Conservation (phyloP, 92 coral and sea anemone species). For the Bergia sp. region DNA sequence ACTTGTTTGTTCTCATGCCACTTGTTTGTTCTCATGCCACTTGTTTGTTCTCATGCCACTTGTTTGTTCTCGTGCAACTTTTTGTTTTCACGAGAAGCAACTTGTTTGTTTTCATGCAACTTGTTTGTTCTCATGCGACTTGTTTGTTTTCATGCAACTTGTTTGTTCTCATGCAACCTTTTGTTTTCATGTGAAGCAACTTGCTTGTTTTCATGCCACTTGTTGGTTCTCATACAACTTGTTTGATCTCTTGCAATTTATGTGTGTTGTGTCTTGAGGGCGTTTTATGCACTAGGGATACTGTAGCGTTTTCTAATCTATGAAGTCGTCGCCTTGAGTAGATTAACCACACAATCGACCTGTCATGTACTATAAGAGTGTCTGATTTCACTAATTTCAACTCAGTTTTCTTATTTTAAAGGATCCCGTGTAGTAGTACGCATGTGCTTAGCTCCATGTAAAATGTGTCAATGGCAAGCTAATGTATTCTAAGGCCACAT, state of each 20-base stretch:
- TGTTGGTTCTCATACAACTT: not conserved
- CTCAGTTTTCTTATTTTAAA: not conserved
- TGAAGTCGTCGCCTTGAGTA: not conserved
- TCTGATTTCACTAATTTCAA: not conserved
- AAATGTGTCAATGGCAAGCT: not conserved
- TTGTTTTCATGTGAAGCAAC: not conserved
- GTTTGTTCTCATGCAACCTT: too few relatives aligned
- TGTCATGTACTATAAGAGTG: too few relatives aligned
- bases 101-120: too few relatives aligned
- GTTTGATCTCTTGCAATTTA: not conserved
- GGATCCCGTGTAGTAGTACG: not conserved
- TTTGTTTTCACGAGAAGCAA: too few relatives aligned
- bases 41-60: too few relatives aligned
- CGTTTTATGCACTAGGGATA: not conserved
- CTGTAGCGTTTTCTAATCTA: not conserved
- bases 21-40: too few relatives aligned
- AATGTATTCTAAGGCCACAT: not conserved
- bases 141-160: too few relatives aligned
- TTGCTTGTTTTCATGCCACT: not conserved
- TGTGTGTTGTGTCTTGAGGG: not conserved
- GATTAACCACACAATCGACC: not conserved
- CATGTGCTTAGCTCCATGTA: not conserved
- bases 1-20: too few relatives aligned
- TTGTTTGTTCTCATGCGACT: too few relatives aligned
- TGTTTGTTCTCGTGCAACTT: too few relatives aligned